A percentile compares a stretch with the other conserved stretches of the same genome.
phyloP scores from a whole-genome alignment of 2,888 invertebrate genomes.

The Thymelicus sylvestris region DNA sequence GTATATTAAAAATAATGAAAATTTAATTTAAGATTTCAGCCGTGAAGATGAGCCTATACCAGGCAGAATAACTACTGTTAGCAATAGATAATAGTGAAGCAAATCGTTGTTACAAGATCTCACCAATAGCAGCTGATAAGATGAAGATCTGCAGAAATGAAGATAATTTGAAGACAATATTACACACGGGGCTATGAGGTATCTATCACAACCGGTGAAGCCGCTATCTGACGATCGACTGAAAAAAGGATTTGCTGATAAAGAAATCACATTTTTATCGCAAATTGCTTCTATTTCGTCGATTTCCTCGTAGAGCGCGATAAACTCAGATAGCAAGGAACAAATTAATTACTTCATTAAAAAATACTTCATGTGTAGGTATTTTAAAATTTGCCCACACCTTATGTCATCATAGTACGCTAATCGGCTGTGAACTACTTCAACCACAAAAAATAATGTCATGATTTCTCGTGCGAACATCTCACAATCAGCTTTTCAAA shows the following conservation, averaged over 20 bases:
- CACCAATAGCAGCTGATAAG: constrained; percentile 53
- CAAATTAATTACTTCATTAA: constrained; percentile 50
- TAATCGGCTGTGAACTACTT: too few relatives aligned
- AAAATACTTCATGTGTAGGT: constrained; percentile 11
- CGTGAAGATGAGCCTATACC: neutral
- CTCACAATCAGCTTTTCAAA: too few relatives aligned
- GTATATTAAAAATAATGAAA: too few relatives aligned
- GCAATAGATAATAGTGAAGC: constrained; percentile 29
- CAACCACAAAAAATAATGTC: too few relatives aligned
- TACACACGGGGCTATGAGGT: constrained; percentile 39
- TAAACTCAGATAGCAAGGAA: constrained; percentile 62
- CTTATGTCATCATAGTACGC: neutral
- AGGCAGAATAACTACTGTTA: constrained; percentile 22
- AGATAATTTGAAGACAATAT: constrained; percentile 40
- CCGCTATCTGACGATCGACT: constrained; percentile 78
- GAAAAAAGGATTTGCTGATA: constrained; percentile 77
- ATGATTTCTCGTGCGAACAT: too few relatives aligned
- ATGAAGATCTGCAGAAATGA: constrained; percentile 50
- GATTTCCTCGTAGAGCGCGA: constrained; percentile 70
- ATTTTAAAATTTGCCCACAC: neutral
- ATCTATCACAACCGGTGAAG: constrained; percentile 68
- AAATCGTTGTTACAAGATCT: constrained; percentile 44
- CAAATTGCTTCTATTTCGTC: constrained; percentile 72
- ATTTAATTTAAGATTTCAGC: too few relatives aligned
- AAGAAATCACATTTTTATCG: constrained; percentile 76